These are phyloP conservation scores for Amphipoea oculea DNA, from an alignment of 2,888 invertebrate genomes.

Conservation along the genomic window DNA sequence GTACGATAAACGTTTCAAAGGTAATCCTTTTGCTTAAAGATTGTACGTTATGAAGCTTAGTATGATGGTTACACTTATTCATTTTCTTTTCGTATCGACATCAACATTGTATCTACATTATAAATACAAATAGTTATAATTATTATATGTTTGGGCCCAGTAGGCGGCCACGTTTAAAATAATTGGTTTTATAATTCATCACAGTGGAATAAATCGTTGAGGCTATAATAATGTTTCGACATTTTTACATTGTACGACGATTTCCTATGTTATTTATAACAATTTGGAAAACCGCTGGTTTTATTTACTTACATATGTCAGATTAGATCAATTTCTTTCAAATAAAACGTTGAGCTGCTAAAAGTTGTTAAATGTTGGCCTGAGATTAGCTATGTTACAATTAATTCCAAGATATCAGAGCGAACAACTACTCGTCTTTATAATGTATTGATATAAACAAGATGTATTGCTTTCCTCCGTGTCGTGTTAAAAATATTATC, in stretches of 20 bases:
- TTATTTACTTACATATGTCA: neutral
- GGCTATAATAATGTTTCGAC: neutral
- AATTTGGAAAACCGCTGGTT: neutral
- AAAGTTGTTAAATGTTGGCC: neutral
- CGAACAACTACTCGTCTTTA: too few relatives aligned
- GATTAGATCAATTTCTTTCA: neutral
- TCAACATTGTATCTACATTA: neutral
- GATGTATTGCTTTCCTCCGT: neutral
- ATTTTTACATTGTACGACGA: neutral
- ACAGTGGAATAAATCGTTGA: neutral
- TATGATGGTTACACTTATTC: neutral
- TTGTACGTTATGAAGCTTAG: neutral
- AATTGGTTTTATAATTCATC: neutral
- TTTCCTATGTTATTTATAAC: neutral
- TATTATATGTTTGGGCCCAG: neutral
- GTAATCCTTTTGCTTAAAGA: too few relatives aligned
- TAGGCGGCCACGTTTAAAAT: neutral
- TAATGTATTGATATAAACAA: neutral
- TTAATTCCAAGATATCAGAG: neutral
- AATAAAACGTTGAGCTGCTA: neutral
- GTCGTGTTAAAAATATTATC: neutral
- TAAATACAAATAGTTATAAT: neutral
- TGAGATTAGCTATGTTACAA: neutral
- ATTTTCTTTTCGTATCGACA: neutral
- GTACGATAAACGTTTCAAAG: neutral